Conservation (phyloP, 2,113 vertebrate genomes). For the Amblyopsis rosae region DNA sequence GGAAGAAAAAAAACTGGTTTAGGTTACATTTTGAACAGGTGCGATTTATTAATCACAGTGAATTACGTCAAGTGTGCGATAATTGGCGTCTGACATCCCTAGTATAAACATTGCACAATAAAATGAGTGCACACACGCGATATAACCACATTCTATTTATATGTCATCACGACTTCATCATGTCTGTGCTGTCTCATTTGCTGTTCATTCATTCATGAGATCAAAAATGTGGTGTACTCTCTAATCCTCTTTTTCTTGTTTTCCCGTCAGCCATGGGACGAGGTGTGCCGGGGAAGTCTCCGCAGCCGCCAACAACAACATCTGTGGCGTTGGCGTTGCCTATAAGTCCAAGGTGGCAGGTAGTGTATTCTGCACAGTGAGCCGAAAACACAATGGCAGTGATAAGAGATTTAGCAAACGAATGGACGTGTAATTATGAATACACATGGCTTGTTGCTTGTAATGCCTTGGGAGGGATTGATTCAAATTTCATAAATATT, state of each 20-base stretch:
- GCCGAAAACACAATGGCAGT: neutral
- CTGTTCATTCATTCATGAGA: conserved; percentile 24
- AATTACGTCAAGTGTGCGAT: no score
- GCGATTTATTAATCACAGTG: no score
- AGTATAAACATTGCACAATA: neutral
- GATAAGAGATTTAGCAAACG: neutral
- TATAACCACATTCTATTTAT: conserved; percentile 5
- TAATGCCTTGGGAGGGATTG: no score
- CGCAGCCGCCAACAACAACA: conserved; percentile 96
- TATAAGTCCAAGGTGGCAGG: conserved; percentile 98
- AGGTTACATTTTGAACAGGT: no score
- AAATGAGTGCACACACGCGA: neutral
- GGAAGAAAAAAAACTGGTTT: no score
- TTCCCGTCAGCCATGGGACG: conserved; percentile 87
- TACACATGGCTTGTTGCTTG: neutral
- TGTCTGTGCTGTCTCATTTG: neutral
- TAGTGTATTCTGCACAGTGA: conserved; percentile 60
- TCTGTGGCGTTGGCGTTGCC: conserved; percentile 96
- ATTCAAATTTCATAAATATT: neutral
- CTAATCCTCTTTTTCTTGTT: conserved; percentile 8
- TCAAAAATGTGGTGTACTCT: neutral
- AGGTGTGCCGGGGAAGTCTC: conserved; percentile 97
- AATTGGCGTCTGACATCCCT: no score
- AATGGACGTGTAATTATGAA: neutral
- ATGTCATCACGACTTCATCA: conserved; percentile 6